Percentiles rank a stretch among this genome's conserved stretches.
phyloP scores from a whole-genome alignment of 2,113 vertebrate genomes.

The Bambusicola thoracicus region DNA sequence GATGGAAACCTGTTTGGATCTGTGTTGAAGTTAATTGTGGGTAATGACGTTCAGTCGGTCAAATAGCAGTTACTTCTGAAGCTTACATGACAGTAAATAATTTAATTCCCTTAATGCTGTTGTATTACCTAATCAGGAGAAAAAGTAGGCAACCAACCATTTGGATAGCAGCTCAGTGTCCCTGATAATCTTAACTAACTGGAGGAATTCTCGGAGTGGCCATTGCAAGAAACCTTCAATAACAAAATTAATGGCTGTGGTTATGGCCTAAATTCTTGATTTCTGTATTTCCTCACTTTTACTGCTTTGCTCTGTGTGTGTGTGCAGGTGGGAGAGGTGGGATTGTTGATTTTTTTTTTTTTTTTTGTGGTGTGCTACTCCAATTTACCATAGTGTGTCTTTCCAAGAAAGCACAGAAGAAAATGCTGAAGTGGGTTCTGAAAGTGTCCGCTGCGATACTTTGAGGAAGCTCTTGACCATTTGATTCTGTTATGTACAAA shows the following conservation, averaged over 20 bases:
- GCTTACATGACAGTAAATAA: background rate
- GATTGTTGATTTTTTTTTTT: no score
- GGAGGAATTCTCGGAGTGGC: background rate
- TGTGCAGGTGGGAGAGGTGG: background rate
- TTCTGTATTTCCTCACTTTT: background rate
- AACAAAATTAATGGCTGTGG: background rate
- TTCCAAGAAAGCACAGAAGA: background rate
- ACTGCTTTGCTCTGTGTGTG: background rate
- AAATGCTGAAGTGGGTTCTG: background rate
- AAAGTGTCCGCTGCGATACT: background rate
- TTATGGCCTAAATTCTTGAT: background rate
- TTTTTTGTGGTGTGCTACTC: background rate
- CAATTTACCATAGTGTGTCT: background rate
- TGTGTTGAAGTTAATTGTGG: accelerated
- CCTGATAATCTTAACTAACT: background rate
- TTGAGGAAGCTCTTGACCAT: background rate
- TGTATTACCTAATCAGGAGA: background rate
- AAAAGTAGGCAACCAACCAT: background rate
- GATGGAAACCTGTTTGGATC: accelerated
- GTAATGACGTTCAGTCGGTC: accelerated
- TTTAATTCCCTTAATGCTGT: background rate
- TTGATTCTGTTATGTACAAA: background rate
- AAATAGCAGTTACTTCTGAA: background rate
- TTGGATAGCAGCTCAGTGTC: no score
- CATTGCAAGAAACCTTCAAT: background rate